phyloP scores from a whole-genome alignment of 2,888 invertebrate species.

The Rhagonycha lutea region DNA sequence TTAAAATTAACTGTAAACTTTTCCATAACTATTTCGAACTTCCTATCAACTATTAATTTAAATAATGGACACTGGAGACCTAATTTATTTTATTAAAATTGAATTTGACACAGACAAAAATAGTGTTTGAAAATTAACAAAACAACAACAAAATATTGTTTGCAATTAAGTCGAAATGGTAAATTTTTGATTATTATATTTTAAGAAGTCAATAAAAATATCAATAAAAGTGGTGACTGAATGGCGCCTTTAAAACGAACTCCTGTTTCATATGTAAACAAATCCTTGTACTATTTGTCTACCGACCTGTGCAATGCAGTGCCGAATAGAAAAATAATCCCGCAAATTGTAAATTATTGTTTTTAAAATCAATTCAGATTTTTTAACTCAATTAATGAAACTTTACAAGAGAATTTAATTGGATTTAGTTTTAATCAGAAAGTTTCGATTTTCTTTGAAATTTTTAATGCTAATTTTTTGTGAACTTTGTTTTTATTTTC shows the following conservation, averaged over 20 bases:
- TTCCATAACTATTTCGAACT: background rate
- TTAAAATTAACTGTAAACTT: background rate
- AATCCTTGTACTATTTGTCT: background rate
- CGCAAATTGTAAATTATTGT: background rate
- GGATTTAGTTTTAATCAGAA: background rate
- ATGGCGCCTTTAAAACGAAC: background rate
- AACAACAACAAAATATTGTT: background rate
- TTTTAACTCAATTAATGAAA: background rate
- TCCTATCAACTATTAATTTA: background rate
- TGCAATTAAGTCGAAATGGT: background rate
- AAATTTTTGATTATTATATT: background rate
- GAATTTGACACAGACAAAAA: background rate
- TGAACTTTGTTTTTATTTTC: background rate
- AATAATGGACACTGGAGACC: background rate
- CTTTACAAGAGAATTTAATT: background rate
- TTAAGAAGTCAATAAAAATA: background rate
- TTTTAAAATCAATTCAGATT: background rate
- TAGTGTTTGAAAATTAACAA: background rate
- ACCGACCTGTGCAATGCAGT: background rate
- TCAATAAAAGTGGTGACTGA: background rate
- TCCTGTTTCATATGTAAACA: background rate
- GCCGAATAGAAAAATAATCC: background rate
- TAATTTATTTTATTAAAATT: background rate
- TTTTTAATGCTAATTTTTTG: background rate
- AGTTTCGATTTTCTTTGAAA: background rate